Evolutionary conservation across 2,888 invertebrate species (phyloP).

Genomic region (Cephus sareptanus): DNA sequence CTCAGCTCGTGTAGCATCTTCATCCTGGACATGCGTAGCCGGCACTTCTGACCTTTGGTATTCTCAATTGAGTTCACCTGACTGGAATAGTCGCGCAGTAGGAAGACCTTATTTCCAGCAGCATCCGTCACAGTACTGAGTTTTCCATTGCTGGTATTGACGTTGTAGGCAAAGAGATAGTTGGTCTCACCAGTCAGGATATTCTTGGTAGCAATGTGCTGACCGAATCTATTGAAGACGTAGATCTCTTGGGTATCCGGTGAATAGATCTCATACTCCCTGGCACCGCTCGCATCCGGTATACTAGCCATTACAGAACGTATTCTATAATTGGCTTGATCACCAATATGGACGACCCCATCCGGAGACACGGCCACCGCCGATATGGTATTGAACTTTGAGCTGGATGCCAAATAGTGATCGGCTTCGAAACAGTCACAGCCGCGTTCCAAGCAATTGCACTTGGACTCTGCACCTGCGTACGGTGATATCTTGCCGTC

Average conservation of each 20-base stretch:
- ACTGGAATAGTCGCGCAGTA: constrained; percentile 84
- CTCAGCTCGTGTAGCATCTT: constrained; percentile 90
- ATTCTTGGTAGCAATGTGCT: constrained; percentile 93
- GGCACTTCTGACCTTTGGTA: constrained; percentile 91
- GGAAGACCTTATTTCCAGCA: constrained; percentile 89
- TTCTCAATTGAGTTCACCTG: constrained; percentile 95
- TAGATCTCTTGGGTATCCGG: constrained; percentile 96
- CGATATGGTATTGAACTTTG: constrained; percentile 94
- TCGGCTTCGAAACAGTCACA: constrained; percentile 95
- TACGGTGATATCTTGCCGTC: constrained; percentile 94
- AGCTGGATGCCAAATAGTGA: constrained; percentile 90
- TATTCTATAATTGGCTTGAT: constrained; percentile 91
- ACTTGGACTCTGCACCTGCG: constrained; percentile 93
- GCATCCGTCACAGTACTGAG: constrained; percentile 93
- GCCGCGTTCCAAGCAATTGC: constrained; percentile 90
- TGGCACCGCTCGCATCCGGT: constrained; percentile 83
- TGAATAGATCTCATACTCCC: constrained; percentile 94
- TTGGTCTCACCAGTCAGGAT: constrained; percentile 95
- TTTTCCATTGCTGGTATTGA: constrained; percentile 96
- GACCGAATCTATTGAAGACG: constrained; percentile 93
- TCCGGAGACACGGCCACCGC: constrained; percentile 94
- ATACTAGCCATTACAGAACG: constrained; percentile 90
- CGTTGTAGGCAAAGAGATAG: constrained; percentile 95
- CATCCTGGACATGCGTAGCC: constrained; percentile 91
- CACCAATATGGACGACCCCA: constrained; percentile 94